These are phyloP conservation scores for Leptinotarsa peninsularis DNA, from an alignment of 2,888 invertebrate genomes.

Conservation along the genomic window DNA sequence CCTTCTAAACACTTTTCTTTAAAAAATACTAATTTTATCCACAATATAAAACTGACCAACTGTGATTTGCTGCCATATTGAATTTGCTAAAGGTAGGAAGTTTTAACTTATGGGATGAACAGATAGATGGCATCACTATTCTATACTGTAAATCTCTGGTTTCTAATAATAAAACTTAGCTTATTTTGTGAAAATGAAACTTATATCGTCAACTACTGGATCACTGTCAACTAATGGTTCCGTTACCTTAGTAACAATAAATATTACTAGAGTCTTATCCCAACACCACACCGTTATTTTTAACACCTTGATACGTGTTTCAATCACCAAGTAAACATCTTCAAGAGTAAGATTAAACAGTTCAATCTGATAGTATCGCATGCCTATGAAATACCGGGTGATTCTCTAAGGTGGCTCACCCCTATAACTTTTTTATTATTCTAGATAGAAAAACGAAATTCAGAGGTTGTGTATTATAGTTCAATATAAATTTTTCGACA, in stretches of 20 bases:
- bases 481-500: no score
- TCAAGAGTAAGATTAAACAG: no score
- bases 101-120: neutral
- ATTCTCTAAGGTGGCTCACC: no score
- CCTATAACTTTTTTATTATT: no score
- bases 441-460: no score
- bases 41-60: conserved; percentile 10
- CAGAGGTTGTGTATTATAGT: no score
- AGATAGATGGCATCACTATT: neutral
- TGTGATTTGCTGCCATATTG: conserved; percentile 15
- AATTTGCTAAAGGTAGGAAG: neutral
- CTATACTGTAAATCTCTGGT: neutral
- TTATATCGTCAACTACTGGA: conserved; percentile 3
- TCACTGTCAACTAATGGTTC: conserved; percentile 3
- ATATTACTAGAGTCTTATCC: no score
- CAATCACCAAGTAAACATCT: no score
- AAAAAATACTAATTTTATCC: conserved; percentile 15
- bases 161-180: neutral
- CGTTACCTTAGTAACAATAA: neutral
- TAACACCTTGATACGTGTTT: no score
- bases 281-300: no score
- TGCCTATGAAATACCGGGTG: no score
- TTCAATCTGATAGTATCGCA: no score
- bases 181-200: neutral
- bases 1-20: conserved; percentile 16